Base-by-base conservation (phyloP, 2,797 vertebrate species). In the Myotis myotis region DNA sequence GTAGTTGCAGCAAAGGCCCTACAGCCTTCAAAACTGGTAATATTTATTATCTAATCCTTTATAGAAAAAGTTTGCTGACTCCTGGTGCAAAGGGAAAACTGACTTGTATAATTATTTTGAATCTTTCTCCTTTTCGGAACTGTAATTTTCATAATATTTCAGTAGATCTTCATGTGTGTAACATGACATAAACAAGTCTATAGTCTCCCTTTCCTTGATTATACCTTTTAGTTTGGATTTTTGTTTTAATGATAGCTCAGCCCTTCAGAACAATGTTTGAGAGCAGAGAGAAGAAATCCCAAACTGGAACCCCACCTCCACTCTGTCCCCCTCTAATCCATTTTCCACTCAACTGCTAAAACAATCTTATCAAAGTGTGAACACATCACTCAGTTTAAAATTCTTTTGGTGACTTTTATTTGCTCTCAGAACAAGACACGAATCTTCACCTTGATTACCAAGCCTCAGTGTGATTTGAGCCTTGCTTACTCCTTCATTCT, bases 131-230 rank as follows among this genome's bases (percentile, higher is more conserved):
- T 86, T 95, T 95, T 88, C 33, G 28, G 80, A 93, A 91, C 74
- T 85, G 16, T n/a, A 57, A 72, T 87, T 76, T 53, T n/a, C n/a
- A 36, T 68, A 78, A 36, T 60, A 36, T 74, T 87, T 87, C 81
- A 93, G 74, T 64, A 62, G 57, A 81, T 70, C 36, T 72, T n/a
- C 4, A 1, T 72, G 13, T 86, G 25, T 92, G 8, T 92, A 25
- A n/a, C n/a, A 5, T 49, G 47, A 80, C 4, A 19, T 74, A 88
- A 89, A 79, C 57, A 93, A 74, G 64, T 75, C 57, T 88, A 13
- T 51, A 87, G n/a, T 86, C 33, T 93, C 80, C 1, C 28, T 86
- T 96, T 94, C 30, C 76, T 82, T 92, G 53, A 85, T 80, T 89
- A 55, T 72, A 66, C 25, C 28, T 78, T 47, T 89, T 68, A 81